phyloP scores from a whole-genome alignment of 2,888 invertebrate species.

The Glaucopsyche alexis region DNA sequence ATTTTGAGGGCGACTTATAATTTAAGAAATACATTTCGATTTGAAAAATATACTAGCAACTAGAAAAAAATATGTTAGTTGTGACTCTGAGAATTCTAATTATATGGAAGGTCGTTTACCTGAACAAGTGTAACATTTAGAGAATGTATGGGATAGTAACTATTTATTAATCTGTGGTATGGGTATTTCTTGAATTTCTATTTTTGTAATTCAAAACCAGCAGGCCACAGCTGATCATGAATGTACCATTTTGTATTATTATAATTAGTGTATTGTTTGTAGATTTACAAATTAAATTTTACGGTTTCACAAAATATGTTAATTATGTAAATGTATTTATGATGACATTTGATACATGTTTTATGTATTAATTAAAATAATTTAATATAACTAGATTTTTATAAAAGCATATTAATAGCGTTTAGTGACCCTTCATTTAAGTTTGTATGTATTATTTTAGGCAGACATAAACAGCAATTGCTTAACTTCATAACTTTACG shows the following conservation, averaged over 20 bases:
- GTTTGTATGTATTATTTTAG: neutral
- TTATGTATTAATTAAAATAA: slow-evolving; percentile 2
- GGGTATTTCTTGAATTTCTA: too few relatives aligned
- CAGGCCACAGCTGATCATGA: too few relatives aligned
- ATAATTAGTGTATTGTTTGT: too few relatives aligned
- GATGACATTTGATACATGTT: neutral
- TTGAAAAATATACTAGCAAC: slow-evolving; percentile 4
- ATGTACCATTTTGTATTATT: too few relatives aligned
- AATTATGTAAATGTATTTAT: slow-evolving; percentile 14
- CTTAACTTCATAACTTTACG: too few relatives aligned
- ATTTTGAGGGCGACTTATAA: slow-evolving; percentile 11
- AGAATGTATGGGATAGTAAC: too few relatives aligned
- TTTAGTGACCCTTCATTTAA: too few relatives aligned
- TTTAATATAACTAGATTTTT: neutral
- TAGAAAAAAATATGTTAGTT: neutral
- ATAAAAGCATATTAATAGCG: neutral
- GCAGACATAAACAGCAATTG: too few relatives aligned
- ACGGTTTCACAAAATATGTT: slow-evolving; percentile 1
- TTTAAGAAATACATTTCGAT: slow-evolving; percentile 6
- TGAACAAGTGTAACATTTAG: too few relatives aligned
- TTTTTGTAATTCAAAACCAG: too few relatives aligned
- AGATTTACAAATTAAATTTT: neutral
- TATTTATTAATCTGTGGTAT: too few relatives aligned
- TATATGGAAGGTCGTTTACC: too few relatives aligned
- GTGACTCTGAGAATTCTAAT: neutral